Conservation (phyloP, 2,888 invertebrate genomes). For the Arctia plantaginis region DNA sequence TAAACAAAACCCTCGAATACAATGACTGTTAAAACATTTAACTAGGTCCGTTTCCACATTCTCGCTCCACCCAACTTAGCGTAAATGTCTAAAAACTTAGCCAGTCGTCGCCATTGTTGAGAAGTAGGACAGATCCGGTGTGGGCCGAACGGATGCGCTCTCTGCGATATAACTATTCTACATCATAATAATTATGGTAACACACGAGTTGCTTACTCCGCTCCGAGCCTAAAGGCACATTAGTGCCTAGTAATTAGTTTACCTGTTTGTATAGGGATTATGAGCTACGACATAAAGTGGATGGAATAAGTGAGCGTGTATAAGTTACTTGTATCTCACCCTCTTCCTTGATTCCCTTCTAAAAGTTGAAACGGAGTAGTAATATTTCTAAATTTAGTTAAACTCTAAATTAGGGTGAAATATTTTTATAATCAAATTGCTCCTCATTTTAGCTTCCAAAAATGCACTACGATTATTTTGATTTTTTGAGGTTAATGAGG, state of each 20-base stretch:
- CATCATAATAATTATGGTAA: constrained; percentile 49
- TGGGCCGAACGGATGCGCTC: constrained; percentile 32
- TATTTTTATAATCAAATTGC: too few relatives aligned
- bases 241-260: constrained; percentile 53
- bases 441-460: background rate
- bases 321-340: background rate
- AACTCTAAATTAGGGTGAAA: background rate
- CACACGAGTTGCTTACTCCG: constrained; percentile 22
- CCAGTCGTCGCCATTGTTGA: constrained; percentile 29
- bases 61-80: background rate
- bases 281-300: constrained; percentile 32
- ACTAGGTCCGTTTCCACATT: background rate
- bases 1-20: background rate
- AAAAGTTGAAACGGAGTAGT: background rate
- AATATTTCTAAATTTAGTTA: background rate
- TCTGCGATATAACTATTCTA: constrained; percentile 38
- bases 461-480: background rate
- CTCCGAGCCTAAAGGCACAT: constrained; percentile 40
- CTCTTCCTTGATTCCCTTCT: background rate
- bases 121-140: constrained; percentile 34
- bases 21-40: background rate
- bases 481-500: background rate
- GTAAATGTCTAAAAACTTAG: constrained; percentile 21
- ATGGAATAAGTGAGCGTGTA: constrained; percentile 10
- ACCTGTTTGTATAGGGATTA: constrained; percentile 48